Evolutionary conservation across 2,113 vertebrate genomes (phyloP).

Genomic region (Mormyrus lacerda): DNA sequence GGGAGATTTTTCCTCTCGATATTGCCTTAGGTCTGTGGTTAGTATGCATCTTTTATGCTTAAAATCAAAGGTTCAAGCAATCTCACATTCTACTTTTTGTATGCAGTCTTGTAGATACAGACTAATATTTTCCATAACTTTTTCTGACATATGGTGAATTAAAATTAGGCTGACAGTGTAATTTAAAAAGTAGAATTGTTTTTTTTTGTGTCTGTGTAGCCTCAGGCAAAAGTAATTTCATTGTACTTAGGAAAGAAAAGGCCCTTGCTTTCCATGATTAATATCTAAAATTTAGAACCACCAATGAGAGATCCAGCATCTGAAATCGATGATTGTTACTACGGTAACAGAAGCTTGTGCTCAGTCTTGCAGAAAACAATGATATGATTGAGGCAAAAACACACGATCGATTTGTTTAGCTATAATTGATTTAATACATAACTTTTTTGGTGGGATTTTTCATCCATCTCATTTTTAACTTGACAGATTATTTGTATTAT

Average conservation of each 20-base stretch:
- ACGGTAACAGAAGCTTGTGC: neutral
- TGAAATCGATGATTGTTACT: neutral
- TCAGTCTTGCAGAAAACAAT: neutral
- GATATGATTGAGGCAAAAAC: neutral
- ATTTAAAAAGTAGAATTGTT: neutral
- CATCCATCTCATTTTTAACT: neutral
- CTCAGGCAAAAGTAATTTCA: neutral
- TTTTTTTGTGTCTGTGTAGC: neutral
- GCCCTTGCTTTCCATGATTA: neutral
- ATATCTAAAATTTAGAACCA: neutral
- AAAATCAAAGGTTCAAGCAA: neutral
- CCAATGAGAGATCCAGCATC: neutral
- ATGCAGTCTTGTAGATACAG: neutral
- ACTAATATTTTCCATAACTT: neutral
- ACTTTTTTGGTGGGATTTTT: neutral
- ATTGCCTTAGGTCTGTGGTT: neutral
- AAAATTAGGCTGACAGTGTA: conserved; percentile 8
- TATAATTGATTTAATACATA: neutral
- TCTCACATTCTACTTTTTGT: neutral
- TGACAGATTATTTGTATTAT: neutral
- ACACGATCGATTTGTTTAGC: neutral
- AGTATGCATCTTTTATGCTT: neutral
- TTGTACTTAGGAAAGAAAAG: neutral
- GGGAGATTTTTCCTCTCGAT: neutral
- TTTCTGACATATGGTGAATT: conserved; percentile 4